Evolutionary conservation across 2,113 vertebrate genomes (phyloP).

Genomic region (Poeciliopsis prolifica): DNA sequence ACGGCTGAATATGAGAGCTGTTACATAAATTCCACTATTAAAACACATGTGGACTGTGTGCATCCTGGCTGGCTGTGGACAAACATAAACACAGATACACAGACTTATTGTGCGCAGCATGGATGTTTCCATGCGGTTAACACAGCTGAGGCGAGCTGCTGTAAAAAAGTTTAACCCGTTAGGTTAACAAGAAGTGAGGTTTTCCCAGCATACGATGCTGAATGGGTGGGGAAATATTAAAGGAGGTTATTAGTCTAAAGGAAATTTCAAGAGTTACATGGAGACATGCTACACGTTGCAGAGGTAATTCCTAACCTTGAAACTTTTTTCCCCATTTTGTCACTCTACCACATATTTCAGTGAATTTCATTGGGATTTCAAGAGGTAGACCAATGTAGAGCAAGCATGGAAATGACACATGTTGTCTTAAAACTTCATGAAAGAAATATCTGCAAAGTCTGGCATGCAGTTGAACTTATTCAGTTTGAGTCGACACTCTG

Average conservation of each 20-base stretch:
- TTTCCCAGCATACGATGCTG: constrained; percentile 4
- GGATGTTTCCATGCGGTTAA: constrained; percentile 42
- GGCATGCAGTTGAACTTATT: neutral
- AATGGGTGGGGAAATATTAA: neutral
- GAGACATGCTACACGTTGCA: neutral
- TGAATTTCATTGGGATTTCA: neutral
- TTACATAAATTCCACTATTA: constrained; percentile 68
- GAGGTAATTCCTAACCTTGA: neutral
- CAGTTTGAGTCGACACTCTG: too few relatives aligned
- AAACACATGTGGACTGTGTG: constrained; percentile 39
- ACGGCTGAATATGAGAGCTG: constrained; percentile 56
- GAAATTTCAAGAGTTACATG: neutral
- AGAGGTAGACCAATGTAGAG: too few relatives aligned
- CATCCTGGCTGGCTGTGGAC: constrained; percentile 14
- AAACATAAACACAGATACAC: constrained; percentile 23
- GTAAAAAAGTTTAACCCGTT: constrained; percentile 33
- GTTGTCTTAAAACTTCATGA: neutral
- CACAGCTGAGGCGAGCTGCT: constrained; percentile 29
- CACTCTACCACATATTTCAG: neutral
- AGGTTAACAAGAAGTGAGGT: constrained; percentile 18
- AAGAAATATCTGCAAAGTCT: neutral
- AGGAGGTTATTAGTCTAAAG: neutral
- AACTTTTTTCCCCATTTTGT: neutral
- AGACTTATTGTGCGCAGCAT: constrained; percentile 14
- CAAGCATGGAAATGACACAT: neutral